Evolutionary conservation across 2,113 vertebrate genomes (phyloP), one percentile per base, ranked within the genome.

Genomic region (Nannobrachium achirus): DNA sequence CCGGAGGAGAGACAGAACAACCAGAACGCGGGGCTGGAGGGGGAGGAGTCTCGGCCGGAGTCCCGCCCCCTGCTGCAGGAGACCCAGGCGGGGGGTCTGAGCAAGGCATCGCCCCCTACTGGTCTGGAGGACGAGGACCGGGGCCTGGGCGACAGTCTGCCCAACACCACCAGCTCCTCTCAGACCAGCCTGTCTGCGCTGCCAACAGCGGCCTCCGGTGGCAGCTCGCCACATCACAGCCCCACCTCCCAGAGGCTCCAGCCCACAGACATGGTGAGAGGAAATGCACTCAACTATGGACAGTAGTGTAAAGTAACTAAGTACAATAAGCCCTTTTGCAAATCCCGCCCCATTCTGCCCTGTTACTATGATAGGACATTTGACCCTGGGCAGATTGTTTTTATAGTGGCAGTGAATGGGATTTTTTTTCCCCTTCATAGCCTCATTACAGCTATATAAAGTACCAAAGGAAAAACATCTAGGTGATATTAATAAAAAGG

Each of bases 91-190:
- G 86, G 71, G 3, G 67, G 25, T 5, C 25, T 83, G 58, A 88
- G 77, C 64, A 92, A 93, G 81, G 76, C 87, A 16, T 85, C 79
- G 1, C 45, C 92, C 7, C 76, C 89, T 2, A n/a, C 71, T 87
- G 0, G 25, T 33, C 3, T 33, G 25, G 93, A 94, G n/a, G 93
- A 94, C 2, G 93, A 94, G 65, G 93, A 94, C 85, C 60, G 90
- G 7, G 93, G 93, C 4, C 80, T 94, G 0, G 93, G 93, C 3
- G 92, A 93, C 86, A 94, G 93, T 66, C 76, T 94, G 50, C 92
- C 93, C 59, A 94, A 94, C 88, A 94, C 93, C 41, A 93, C 93
- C 7, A 94, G 87, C 51, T 94, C 93, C 0, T 94, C 93, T 46
- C 93, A 94, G 18, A 93, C 93, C 13, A 94, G 93, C 71, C 83